Conservation (phyloP, 1,140 invertebrate genomes). For the Zophobas atratus region DNA sequence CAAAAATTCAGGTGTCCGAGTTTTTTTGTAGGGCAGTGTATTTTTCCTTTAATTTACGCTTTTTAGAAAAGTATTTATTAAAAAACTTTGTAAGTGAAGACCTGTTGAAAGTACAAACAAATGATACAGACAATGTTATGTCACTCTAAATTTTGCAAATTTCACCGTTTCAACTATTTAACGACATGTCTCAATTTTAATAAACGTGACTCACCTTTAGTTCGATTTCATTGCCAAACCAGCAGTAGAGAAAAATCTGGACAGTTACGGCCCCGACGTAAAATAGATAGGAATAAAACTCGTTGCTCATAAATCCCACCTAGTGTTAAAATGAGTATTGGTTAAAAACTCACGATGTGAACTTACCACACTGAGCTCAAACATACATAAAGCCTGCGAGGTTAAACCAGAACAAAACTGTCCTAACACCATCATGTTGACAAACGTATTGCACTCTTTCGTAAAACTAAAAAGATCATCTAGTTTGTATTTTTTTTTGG, state of each 20-base stretch:
- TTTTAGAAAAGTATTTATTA: too few relatives aligned
- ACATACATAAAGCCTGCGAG: background rate
- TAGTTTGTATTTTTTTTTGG: background rate
- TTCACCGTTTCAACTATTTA: too few relatives aligned
- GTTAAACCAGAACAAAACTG: background rate
- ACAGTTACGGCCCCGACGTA: background rate
- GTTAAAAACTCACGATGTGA: background rate
- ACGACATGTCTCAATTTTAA: background rate
- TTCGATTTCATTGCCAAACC: background rate
- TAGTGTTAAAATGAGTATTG: background rate
- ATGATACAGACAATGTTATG: too few relatives aligned
- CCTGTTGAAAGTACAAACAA: too few relatives aligned
- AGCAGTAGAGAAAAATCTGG: background rate
- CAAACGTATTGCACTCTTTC: background rate
- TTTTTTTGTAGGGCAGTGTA: too few relatives aligned
- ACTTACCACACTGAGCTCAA: conserved; percentile 5
- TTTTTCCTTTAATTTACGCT: too few relatives aligned
- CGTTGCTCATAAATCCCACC: background rate
- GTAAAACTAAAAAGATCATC: background rate
- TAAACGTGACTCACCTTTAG: background rate
- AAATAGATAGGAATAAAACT: background rate
- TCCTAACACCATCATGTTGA: background rate
- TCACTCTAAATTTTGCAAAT: too few relatives aligned
- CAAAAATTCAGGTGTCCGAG: too few relatives aligned
- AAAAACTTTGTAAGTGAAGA: too few relatives aligned